These are phyloP conservation scores for Craniophora ligustri DNA, from an alignment of 2,888 invertebrate genomes.

Conservation along the genomic window DNA sequence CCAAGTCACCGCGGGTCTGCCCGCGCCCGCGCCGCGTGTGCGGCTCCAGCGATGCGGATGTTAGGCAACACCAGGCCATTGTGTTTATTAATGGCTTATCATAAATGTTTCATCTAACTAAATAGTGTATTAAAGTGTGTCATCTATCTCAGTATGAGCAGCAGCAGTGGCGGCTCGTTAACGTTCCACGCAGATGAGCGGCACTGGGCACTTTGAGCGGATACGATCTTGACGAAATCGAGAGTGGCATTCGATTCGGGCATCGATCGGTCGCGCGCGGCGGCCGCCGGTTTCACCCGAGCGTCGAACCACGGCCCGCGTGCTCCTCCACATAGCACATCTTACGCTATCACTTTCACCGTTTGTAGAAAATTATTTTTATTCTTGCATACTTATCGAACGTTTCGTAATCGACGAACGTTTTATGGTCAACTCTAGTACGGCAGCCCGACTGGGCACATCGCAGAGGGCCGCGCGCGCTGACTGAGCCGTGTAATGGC, in stretches of 20 bases:
- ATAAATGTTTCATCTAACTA: not conserved
- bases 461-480: not conserved
- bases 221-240: conserved; percentile 67
- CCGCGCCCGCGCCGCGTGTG: conserved; percentile 1
- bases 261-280: conserved; percentile 48
- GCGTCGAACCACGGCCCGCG: conserved; percentile 15
- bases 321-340: conserved; percentile 30
- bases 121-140: not conserved
- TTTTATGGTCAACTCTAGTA: not conserved
- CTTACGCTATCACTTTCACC: conserved; percentile 70
- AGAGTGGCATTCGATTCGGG: conserved; percentile 68
- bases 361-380: conserved; percentile 62
- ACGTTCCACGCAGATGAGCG: conserved; percentile 52
- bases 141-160: not conserved
- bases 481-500: conserved; percentile 41
- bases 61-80: not conserved
- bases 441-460: not conserved
- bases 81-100: not conserved
- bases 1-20: conserved; percentile 39
- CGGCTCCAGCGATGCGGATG: conserved; percentile 1
- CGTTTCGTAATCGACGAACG: conserved; percentile 58
- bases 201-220: conserved; percentile 50
- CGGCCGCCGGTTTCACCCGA: conserved; percentile 40
- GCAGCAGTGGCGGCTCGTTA: conserved; percentile 34
- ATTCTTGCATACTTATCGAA: conserved; percentile 64